A percentile compares a stretch with the other conserved stretches of the same genome.
These are phyloP conservation scores for Teleogryllus occipitalis DNA, from an alignment of 1,140 invertebrate genomes.

Conservation along the genomic window DNA sequence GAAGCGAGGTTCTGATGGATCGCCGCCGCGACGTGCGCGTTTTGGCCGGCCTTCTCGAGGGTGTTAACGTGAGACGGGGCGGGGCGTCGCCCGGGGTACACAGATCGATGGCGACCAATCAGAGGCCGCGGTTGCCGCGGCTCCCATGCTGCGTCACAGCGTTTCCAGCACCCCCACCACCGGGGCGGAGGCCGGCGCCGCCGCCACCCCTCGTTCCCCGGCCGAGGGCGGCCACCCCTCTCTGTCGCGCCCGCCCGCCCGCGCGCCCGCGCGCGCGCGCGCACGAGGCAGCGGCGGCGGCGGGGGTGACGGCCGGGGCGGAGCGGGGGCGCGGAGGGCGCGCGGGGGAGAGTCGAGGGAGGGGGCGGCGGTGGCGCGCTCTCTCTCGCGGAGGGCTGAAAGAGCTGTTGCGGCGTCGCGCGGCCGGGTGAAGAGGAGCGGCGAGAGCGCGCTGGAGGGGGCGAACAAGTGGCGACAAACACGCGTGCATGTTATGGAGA, in stretches of 20 bases:
- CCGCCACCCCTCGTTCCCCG: no score
- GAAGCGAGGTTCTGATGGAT: constrained; percentile 23
- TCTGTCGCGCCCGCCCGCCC: background rate
- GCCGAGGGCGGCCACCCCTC: background rate
- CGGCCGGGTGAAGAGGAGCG: constrained; percentile 2
- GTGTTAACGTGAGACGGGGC: constrained; percentile 22
- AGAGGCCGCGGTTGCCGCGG: constrained; percentile 10
- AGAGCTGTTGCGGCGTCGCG: constrained; percentile 3
- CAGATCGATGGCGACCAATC: constrained; percentile 29
- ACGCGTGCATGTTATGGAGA: constrained; percentile 17
- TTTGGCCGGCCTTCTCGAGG: constrained; percentile 26
- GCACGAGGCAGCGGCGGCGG: background rate
- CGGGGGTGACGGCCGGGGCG: background rate
- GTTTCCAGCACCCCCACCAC: background rate
- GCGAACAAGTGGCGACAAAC: constrained; percentile 10
- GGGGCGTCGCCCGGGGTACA: constrained; percentile 24
- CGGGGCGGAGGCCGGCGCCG: background rate
- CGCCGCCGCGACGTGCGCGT: background rate
- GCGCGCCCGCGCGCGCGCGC: background rate
- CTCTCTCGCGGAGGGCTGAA: background rate
- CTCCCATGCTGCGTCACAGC: constrained; percentile 12
- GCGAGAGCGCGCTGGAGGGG: constrained; percentile 4
- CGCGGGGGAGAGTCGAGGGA: background rate
- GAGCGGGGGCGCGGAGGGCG: no score
- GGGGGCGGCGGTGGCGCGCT: background rate